A percentile compares a stretch with the other conserved stretches of the same genome.
Evolutionary conservation across 2,113 vertebrate species (phyloP).

Genomic region (Cephalophus harveyi): DNA sequence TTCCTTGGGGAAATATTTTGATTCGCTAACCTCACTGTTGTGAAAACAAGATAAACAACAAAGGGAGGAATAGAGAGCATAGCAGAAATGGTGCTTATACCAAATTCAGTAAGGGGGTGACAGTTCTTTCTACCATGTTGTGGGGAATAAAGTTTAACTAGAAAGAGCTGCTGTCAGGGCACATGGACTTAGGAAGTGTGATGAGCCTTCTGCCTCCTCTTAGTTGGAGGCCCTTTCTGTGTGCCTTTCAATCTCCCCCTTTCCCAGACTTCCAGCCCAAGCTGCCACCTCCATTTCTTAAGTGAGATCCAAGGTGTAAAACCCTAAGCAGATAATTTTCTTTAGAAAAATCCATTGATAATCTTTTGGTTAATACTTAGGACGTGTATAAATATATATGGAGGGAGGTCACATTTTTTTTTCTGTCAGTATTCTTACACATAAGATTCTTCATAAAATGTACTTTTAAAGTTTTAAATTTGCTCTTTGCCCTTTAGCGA

Average conservation of each 20-base stretch:
- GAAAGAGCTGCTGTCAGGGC: background rate
- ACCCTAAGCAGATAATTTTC: background rate
- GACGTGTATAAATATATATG: background rate
- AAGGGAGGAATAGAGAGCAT: background rate
- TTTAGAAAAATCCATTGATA: background rate
- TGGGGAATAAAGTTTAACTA: background rate
- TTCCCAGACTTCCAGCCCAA: background rate
- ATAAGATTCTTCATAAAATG: background rate
- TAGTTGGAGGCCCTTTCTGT: background rate
- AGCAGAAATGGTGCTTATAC: background rate
- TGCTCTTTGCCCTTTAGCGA: background rate
- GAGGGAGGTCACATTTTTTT: background rate
- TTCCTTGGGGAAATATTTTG: background rate
- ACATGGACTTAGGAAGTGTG: background rate
- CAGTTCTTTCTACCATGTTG: background rate
- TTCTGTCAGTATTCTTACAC: background rate
- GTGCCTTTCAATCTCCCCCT: background rate
- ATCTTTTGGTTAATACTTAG: background rate
- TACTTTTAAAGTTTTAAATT: background rate
- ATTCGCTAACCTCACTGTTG: background rate
- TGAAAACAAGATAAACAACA: constrained; percentile 23
- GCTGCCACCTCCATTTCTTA: background rate
- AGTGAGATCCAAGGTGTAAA: background rate
- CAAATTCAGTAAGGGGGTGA: background rate
- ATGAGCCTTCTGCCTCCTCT: background rate